Evolutionary conservation across 2,888 invertebrate species (phyloP).

Genomic region (Drosophila crucigera): DNA sequence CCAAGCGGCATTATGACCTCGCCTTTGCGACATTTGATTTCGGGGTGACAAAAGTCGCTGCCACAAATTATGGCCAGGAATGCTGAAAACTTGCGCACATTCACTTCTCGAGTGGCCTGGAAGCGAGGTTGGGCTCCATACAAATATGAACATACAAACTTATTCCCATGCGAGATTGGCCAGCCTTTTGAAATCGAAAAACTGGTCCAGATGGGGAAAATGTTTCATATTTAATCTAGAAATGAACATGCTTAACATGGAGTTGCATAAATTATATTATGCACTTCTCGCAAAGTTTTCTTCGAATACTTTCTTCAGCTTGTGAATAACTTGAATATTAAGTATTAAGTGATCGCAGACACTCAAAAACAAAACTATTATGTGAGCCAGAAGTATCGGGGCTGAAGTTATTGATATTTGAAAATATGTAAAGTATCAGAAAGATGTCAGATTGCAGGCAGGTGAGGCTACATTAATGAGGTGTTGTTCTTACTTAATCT

Average conservation of each 20-base stretch:
- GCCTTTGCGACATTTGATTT: slow-evolving; percentile 69
- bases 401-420: background rate
- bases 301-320: background rate
- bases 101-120: slow-evolving; percentile 46
- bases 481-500: slow-evolving; percentile 11
- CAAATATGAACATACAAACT: background rate
- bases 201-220: background rate
- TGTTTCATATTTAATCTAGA: background rate
- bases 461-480: background rate
- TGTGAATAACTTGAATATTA: background rate
- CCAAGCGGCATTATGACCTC: slow-evolving; percentile 66
- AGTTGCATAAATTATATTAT: background rate
- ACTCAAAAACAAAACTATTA: background rate
- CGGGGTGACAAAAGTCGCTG: slow-evolving; percentile 60
- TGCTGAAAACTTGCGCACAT: slow-evolving; percentile 51
- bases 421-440: background rate
- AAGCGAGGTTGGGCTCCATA: slow-evolving; percentile 33
- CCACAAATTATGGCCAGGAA: slow-evolving; percentile 64
- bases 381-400: background rate
- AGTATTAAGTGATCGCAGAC: background rate
- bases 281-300: background rate
- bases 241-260: background rate
- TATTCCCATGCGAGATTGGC: background rate
- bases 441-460: background rate
- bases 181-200: background rate